Evolutionary conservation across 2,113 vertebrate genomes (phyloP).

Genomic region (Urocynchramus pylzowi): DNA sequence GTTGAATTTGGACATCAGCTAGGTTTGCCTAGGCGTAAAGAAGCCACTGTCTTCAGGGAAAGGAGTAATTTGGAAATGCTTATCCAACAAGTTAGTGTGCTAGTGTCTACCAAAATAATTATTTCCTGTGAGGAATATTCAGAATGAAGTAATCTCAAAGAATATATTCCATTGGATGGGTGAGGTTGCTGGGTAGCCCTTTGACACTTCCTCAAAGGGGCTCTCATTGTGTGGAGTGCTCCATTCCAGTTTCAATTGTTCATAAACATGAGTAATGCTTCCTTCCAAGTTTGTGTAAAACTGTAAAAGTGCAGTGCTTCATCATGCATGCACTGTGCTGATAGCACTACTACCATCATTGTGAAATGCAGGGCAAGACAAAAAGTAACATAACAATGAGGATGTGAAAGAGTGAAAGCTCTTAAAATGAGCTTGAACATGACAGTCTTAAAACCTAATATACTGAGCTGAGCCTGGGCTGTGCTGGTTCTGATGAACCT

Average conservation of each 20-base stretch:
- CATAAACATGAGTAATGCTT: constrained; percentile 13
- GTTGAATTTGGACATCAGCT: constrained; percentile 71
- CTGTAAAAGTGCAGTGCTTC: background rate
- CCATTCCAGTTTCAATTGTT: constrained; percentile 6
- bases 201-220: constrained; percentile 30
- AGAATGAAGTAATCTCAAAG: constrained; percentile 66
- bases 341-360: background rate
- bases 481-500: background rate
- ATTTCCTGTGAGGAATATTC: constrained; percentile 62
- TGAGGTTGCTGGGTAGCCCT: background rate
- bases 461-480: background rate
- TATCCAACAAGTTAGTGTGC: constrained; percentile 55
- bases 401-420: background rate
- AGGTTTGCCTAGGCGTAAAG: constrained; percentile 52
- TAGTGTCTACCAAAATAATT: constrained; percentile 71
- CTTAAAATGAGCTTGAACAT: background rate
- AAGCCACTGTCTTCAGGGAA: constrained; percentile 63
- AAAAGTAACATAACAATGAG: background rate
- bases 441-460: background rate
- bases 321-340: background rate
- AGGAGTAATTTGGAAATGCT: constrained; percentile 56
- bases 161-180: constrained; percentile 60
- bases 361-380: background rate
- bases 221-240: background rate
- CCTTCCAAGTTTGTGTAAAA: background rate